Conservation (phyloP, 2,888 invertebrate genomes). For the Arrhopalites spinosus region DNA sequence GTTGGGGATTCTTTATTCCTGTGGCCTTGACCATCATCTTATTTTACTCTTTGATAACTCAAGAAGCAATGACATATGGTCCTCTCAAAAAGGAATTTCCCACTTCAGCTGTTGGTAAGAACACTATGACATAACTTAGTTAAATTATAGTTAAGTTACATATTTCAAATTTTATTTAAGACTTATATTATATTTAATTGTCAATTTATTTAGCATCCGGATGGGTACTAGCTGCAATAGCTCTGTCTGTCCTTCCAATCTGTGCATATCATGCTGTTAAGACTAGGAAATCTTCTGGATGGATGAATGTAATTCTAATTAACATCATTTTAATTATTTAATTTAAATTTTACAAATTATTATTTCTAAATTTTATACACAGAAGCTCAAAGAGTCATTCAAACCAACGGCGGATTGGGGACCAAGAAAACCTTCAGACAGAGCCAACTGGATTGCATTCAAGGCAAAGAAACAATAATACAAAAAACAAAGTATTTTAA, state of each 20-base stretch:
- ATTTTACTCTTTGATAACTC: conserved; percentile 61
- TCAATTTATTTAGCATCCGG: conserved; percentile 40
- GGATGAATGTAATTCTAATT: conserved; percentile 41
- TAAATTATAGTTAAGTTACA: neutral
- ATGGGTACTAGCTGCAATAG: conserved; percentile 58
- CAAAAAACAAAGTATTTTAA: neutral
- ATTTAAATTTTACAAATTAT: neutral
- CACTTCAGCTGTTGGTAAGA: conserved; percentile 58
- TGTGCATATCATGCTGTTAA: conserved; percentile 61
- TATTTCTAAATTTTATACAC: neutral
- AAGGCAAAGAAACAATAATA: conserved; percentile 5
- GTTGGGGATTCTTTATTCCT: conserved; percentile 78
- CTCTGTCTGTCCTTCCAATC: conserved; percentile 61
- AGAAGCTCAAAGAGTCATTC: conserved; percentile 39
- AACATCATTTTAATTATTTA: neutral
- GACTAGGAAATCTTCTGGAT: conserved; percentile 54
- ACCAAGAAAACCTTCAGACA: neutral
- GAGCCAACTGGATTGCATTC: conserved; percentile 24
- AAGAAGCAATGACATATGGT: conserved; percentile 65
- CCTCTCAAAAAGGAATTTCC: conserved; percentile 64
- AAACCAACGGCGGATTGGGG: conserved; percentile 37
- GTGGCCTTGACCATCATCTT: conserved; percentile 64
- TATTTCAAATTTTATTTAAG: neutral
- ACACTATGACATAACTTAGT: neutral
- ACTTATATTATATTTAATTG: neutral